Base-by-base conservation (phyloP, 1,140 invertebrate genomes). In the Heliconius hermathena region DNA sequence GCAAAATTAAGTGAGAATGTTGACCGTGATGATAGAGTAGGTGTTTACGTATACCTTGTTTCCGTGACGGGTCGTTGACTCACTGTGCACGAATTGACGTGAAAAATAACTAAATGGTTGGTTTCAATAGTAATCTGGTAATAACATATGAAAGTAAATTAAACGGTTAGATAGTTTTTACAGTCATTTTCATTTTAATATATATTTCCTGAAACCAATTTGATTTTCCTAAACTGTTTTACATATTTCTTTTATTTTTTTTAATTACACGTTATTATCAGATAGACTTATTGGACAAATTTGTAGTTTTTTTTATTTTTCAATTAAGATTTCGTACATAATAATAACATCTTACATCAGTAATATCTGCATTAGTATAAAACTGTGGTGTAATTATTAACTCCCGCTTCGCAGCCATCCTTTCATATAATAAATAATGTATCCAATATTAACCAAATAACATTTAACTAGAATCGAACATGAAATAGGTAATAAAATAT, bases 61-160 rank as follows among this genome's bases (percentile, higher is more conserved):
- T 73, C 79, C 77, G 74, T 73, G 81, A 71, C 79, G 70, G 84
- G 81, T 78, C 85, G 79, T 79, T 82, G 81, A 87, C 83, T 77
- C 75, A 75, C n/a, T 29, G 70, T 18, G 29, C 72, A 29, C n/a
- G 73, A 76, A 79, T 71, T 75, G 33, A 54, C 33, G 73, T 72
- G 70, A 70, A 18, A 79, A 76, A 76, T 76, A 20, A 29, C 18
- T 74, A 46, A 16, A 76, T 66, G n/a, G 0, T 5, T 76, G 4
- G n/a, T 60, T 57, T 66, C 9, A 74, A 76, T 57, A 66, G 54
- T n/a, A 66, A 60, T n/a, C 8, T 38, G 26, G 20, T 76, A 36
- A 76, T 33, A 46, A 22, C 0, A 57, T 8, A n/a, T 22, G 8
- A 70, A 71, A 36, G 52, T 76, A 76, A 66, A 72, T 4, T 70